A percentile compares a stretch with the other conserved stretches of the same genome.
Conservation (phyloP, 2,113 vertebrate genomes). For the Peucedramus taeniatus region DNA sequence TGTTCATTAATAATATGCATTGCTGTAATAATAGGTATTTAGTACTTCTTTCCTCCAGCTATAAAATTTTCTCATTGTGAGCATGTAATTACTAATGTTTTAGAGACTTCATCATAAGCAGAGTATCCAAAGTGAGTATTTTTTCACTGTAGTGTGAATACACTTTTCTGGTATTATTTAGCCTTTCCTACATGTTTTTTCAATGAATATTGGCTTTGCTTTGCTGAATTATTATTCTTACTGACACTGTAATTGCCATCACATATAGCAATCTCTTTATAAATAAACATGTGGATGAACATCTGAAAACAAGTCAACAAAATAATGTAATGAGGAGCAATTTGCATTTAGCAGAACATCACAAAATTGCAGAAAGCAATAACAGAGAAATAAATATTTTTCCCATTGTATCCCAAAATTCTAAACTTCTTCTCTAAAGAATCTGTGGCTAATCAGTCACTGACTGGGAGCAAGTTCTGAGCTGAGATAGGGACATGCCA, state of each 20-base stretch:
- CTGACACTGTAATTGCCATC: conserved; percentile 24
- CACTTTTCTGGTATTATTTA: background rate
- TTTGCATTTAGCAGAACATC: conserved; percentile 34
- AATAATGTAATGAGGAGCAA: conserved; percentile 34
- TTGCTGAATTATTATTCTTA: conserved; percentile 23
- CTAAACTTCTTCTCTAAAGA: background rate
- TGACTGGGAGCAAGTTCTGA: background rate
- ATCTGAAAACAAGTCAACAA: conserved; percentile 27
- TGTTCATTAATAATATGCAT: background rate
- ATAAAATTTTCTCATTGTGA: background rate
- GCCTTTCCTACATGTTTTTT: background rate
- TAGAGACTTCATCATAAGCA: background rate
- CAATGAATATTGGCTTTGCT: background rate
- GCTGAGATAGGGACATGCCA: background rate
- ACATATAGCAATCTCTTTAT: conserved; percentile 41
- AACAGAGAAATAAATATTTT: background rate
- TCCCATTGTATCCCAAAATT: background rate
- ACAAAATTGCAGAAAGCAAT: background rate
- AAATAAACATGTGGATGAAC: conserved; percentile 36
- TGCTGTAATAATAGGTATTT: conserved; percentile 20
- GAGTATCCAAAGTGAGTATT: background rate
- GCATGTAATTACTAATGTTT: background rate
- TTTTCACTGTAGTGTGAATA: background rate
- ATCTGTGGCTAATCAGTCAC: background rate
- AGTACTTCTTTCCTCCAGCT: background rate